Conservation (phyloP, 1,140 invertebrate species). For the Lepidotrigona ventralis region DNA sequence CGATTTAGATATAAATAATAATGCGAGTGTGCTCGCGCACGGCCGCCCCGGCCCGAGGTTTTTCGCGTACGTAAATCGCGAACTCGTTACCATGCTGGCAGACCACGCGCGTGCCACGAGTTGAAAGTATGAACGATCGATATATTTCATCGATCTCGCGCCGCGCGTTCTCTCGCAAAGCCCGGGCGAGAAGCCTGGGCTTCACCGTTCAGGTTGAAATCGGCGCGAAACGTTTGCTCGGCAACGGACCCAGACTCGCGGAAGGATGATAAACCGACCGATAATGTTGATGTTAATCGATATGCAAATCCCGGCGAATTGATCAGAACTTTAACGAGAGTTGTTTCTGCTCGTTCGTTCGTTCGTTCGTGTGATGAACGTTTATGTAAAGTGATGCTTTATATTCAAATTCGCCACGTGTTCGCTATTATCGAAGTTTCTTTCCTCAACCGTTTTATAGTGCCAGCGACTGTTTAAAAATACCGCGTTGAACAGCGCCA, state of each 20-base stretch:
- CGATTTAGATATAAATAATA: slow-evolving; percentile 5
- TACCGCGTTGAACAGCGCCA: too few relatives aligned
- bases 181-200: not conserved
- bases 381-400: not conserved
- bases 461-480: too few relatives aligned
- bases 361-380: not conserved
- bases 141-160: not conserved
- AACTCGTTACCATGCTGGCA: not conserved
- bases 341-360: not conserved
- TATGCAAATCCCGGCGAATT: not conserved
- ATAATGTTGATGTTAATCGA: not conserved
- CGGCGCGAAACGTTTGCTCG: too few relatives aligned
- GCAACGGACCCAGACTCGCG: too few relatives aligned
- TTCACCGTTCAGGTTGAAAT: not conserved
- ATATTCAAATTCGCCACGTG: too few relatives aligned
- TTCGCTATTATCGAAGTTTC: too few relatives aligned
- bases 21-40: not conserved
- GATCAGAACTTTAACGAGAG: too few relatives aligned
- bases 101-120: not conserved
- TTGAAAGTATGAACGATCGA: slow-evolving; percentile 1
- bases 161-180: too few relatives aligned
- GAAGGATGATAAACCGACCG: too few relatives aligned
- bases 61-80: not conserved
- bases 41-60: too few relatives aligned
- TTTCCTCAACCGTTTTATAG: too few relatives aligned